phyloP scores from a whole-genome alignment of 1,140 invertebrate genomes.

The Protaetia brevitarsis region DNA sequence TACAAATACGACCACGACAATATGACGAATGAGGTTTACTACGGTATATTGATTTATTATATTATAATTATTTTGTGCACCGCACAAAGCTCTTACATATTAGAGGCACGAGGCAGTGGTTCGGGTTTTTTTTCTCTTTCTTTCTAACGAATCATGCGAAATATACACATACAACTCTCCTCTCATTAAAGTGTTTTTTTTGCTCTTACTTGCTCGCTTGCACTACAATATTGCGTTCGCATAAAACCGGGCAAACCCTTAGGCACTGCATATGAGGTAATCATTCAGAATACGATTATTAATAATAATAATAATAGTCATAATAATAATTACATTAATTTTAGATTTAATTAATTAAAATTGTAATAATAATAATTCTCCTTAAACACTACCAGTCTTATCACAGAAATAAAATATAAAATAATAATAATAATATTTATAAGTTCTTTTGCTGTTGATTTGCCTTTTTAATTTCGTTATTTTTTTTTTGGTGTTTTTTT shows the following conservation, averaged over 20 bases:
- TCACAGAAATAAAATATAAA: conserved; percentile 46
- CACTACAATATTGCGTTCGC: not conserved
- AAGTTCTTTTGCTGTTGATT: not conserved
- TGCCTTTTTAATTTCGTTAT: not conserved
- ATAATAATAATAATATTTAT: conserved; percentile 18
- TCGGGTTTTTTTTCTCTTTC: not conserved
- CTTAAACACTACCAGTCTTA: conserved; percentile 40
- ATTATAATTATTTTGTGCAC: conserved; percentile 14
- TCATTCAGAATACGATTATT: conserved; percentile 19
- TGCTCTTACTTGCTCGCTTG: not conserved
- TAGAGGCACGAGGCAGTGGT: conserved; percentile 15
- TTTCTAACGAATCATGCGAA: not conserved
- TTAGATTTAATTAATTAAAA: conserved; percentile 31
- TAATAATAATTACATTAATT: conserved; percentile 24
- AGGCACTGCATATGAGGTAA: conserved; percentile 48
- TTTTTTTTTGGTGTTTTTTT: no score
- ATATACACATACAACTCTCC: conserved; percentile 8
- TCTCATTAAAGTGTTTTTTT: no score
- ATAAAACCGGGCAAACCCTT: conserved; percentile 28
- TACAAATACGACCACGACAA: conserved; percentile 22
- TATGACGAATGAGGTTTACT: conserved; percentile 7
- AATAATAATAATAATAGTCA: conserved; percentile 7
- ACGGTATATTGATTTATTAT: conserved; percentile 3
- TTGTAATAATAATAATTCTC: not conserved
- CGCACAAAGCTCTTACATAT: not conserved